Percentiles rank a stretch among this genome's conserved stretches.
Conservation (phyloP, 2,888 invertebrate species). For the Lasioglossum morio region DNA sequence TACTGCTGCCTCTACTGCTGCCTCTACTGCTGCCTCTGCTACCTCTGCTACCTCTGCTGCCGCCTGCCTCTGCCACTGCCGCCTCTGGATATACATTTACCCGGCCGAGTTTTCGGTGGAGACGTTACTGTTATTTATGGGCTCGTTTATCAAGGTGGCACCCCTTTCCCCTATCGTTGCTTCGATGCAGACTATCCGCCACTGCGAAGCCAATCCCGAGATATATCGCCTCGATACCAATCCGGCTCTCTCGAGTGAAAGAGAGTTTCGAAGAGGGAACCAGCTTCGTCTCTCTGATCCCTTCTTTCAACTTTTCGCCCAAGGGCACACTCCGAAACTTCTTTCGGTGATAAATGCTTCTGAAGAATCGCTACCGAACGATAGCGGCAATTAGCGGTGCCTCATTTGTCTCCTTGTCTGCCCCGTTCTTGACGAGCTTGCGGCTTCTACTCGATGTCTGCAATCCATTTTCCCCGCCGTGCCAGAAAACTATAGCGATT, state of each 20-base stretch:
- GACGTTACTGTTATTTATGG: conserved; percentile 84
- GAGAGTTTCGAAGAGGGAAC: conserved; percentile 59
- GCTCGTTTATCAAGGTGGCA: conserved; percentile 84
- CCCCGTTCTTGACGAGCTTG: conserved; percentile 72
- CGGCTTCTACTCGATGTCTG: conserved; percentile 64
- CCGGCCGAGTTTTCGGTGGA: conserved; percentile 83
- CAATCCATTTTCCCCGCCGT: conserved; percentile 63
- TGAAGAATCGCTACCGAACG: conserved; percentile 73
- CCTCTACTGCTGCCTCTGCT: neutral
- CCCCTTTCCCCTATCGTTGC: conserved; percentile 78
- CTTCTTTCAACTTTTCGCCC: conserved; percentile 76
- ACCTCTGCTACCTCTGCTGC: neutral
- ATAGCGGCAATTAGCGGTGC: conserved; percentile 78
- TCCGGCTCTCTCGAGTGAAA: conserved; percentile 70
- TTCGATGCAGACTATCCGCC: conserved; percentile 80
- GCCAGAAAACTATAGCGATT: conserved; percentile 10
- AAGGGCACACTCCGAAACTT: conserved; percentile 62
- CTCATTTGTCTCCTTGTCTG: conserved; percentile 71
- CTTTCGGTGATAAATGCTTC: conserved; percentile 74
- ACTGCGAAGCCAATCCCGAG: conserved; percentile 86
- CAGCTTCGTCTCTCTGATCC: conserved; percentile 69
- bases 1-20: conserved; percentile 37
- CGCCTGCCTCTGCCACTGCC: conserved; percentile 53
- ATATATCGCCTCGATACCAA: conserved; percentile 86
- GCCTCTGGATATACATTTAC: conserved; percentile 76